Evolutionary conservation across 2,888 invertebrate genomes (phyloP).

Genomic region (Prosopocoilus inquinatus): DNA sequence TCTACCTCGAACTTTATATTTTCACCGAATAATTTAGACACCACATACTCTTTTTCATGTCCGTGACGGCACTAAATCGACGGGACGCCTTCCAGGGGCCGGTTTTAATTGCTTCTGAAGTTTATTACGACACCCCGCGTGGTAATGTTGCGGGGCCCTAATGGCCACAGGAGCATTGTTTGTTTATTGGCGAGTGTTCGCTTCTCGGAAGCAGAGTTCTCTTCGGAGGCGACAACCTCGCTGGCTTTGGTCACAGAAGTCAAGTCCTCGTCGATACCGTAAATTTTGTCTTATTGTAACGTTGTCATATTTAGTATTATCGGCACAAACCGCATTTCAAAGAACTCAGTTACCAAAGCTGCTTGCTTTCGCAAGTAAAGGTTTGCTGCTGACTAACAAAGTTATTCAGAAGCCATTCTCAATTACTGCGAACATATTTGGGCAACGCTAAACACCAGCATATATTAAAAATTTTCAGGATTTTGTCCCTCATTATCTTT

Average conservation of each 20-base stretch:
- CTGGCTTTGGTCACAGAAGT: neutral
- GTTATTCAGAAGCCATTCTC: no score
- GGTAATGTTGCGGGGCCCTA: neutral
- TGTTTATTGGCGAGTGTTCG: neutral
- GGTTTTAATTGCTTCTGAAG: neutral
- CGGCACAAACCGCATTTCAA: neutral
- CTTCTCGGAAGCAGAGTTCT: neutral
- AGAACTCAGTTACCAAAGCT: neutral
- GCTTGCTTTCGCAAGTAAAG: no score
- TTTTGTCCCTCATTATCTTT: no score
- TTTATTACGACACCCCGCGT: neutral
- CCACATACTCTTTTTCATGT: no score
- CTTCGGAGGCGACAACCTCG: neutral
- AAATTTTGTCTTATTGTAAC: neutral
- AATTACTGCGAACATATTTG: no score
- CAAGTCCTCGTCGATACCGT: neutral
- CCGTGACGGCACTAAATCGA: no score
- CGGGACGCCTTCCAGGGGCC: no score
- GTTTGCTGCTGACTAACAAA: no score
- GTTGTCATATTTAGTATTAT: neutral
- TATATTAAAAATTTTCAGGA: no score
- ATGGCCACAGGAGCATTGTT: constrained; percentile 1
- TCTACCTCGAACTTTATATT: no score
- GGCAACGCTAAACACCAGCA: no score
- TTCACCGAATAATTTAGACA: no score